phyloP scores from a whole-genome alignment of 2,113 vertebrate genomes.

The Salvelinus alpinus region DNA sequence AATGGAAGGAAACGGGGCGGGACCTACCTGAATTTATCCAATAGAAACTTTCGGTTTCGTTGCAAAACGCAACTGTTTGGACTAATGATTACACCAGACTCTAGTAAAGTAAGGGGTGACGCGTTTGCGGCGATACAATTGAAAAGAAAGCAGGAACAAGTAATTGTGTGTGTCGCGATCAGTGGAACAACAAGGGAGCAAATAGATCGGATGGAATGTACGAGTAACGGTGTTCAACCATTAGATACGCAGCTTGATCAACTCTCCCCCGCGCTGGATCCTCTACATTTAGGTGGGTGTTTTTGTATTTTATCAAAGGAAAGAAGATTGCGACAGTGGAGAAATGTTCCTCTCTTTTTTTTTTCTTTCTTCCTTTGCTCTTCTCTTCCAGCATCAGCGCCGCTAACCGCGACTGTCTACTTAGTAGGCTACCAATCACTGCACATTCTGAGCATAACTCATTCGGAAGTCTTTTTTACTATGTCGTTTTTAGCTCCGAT shows the following conservation, averaged over 20 bases:
- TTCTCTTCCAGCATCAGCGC: conserved; percentile 5
- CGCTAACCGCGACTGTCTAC: conserved; percentile 28
- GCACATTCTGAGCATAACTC: too few relatives aligned
- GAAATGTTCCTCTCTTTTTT: neutral
- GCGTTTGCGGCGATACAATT: conserved; percentile 31
- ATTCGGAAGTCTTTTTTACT: conserved; percentile 7
- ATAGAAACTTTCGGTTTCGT: too few relatives aligned
- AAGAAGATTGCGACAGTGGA: conserved; percentile 30
- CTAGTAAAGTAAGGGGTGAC: conserved; percentile 32
- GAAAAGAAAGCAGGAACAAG: conserved; percentile 27
- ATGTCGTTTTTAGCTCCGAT: neutral
- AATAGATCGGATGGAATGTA: conserved; percentile 30
- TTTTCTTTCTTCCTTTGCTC: neutral
- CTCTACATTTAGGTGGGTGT: conserved; percentile 60
- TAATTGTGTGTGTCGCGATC: conserved; percentile 26
- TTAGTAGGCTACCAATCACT: neutral
- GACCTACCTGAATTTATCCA: too few relatives aligned
- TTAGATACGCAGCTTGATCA: conserved; percentile 20
- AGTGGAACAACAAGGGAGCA: conserved; percentile 15
- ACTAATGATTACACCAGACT: neutral
- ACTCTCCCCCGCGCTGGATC: conserved; percentile 42
- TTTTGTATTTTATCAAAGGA: conserved; percentile 14
- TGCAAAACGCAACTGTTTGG: too few relatives aligned
- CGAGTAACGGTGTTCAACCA: conserved; percentile 10
- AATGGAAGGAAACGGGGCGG: too few relatives aligned